These are phyloP conservation scores for Meiosimyza decipiens DNA, from an alignment of 2,888 invertebrate species.

Conservation along the genomic window DNA sequence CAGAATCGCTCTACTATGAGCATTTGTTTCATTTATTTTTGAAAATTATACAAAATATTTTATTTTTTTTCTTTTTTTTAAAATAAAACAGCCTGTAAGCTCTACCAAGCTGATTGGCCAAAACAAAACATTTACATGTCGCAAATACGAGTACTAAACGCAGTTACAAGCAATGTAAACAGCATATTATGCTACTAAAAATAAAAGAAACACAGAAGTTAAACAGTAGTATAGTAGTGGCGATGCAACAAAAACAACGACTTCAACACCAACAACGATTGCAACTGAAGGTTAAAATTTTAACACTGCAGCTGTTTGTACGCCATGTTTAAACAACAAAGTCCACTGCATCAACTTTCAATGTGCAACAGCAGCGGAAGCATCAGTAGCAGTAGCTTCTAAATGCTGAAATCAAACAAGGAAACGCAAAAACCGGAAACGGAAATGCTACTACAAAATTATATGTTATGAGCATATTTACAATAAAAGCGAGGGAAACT, in stretches of 20 bases:
- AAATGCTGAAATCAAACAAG: constrained; percentile 22
- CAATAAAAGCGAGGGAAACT: constrained; percentile 15
- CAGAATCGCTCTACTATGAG: too few relatives aligned
- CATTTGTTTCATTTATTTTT: too few relatives aligned
- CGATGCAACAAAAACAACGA: neutral
- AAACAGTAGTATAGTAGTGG: neutral
- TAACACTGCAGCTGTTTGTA: neutral
- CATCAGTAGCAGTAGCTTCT: neutral
- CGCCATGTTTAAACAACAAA: neutral
- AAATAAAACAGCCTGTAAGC: too few relatives aligned
- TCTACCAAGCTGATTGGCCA: too few relatives aligned
- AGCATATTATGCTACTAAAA: neutral
- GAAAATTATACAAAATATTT: too few relatives aligned
- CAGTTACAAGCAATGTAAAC: too few relatives aligned
- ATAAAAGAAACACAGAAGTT: neutral
- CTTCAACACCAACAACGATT: neutral
- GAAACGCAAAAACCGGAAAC: constrained; percentile 25
- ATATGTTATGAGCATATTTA: constrained; percentile 18
- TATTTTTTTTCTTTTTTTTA: too few relatives aligned
- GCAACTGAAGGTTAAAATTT: neutral
- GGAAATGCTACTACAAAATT: constrained; percentile 40
- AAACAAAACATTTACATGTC: too few relatives aligned
- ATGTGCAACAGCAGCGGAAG: neutral
- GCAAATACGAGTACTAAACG: too few relatives aligned
- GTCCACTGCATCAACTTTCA: neutral